phyloP scores from a whole-genome alignment of 2,797 vertebrate genomes.

The Falco peregrinus region DNA sequence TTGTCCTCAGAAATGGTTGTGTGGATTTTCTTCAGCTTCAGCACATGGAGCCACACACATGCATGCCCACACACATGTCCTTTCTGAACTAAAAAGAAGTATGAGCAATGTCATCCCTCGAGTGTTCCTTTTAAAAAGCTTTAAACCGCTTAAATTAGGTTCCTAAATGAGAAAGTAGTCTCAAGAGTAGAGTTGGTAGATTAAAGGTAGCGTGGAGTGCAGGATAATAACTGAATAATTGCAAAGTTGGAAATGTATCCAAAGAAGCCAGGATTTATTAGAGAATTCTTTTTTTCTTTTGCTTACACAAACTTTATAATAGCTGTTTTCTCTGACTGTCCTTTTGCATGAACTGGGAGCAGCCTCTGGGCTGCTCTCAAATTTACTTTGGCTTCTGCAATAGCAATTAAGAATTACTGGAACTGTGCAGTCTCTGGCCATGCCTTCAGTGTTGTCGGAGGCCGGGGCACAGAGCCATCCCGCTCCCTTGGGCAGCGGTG shows the following conservation, averaged over 20 bases:
- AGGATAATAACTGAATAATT: slow-evolving; percentile 38
- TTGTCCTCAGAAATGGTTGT: neutral
- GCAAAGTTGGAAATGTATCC: neutral
- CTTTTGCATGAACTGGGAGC: slow-evolving; percentile 43
- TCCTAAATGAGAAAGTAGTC: neutral
- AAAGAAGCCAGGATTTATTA: slow-evolving; percentile 23
- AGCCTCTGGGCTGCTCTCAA: slow-evolving; percentile 33
- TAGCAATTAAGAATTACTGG: slow-evolving; percentile 49
- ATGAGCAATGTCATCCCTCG: neutral
- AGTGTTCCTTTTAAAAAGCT: neutral
- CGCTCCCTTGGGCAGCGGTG: neutral
- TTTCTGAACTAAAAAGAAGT: neutral
- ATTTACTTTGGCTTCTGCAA: slow-evolving; percentile 55
- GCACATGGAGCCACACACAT: neutral
- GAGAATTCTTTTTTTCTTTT: slow-evolving; percentile 38
- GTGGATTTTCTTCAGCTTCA: neutral
- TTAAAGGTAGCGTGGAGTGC: neutral
- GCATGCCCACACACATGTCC: neutral
- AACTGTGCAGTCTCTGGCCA: neutral
- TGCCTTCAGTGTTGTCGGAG: neutral
- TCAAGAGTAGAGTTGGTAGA: neutral
- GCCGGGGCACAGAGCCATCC: neutral
- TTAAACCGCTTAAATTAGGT: neutral
- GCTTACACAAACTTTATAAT: slow-evolving; percentile 55
- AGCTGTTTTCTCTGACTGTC: slow-evolving; percentile 44